phyloP scores from a whole-genome alignment of 2,888 invertebrate genomes.

The Ornithoptera priamus region DNA sequence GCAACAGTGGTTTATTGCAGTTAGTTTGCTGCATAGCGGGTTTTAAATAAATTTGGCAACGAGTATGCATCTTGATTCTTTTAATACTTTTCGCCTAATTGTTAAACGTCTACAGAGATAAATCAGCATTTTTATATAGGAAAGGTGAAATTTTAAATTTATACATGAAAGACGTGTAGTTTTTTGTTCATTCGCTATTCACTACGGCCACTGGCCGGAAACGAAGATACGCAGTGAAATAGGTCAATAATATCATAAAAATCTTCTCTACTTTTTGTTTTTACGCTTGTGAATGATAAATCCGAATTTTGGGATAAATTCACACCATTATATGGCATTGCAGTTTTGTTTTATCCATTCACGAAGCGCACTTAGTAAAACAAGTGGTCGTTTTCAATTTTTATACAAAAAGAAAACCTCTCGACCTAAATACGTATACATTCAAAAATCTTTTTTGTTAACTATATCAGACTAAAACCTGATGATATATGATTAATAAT shows the following conservation, averaged over 20 bases:
- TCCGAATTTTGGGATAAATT: conserved; percentile 23
- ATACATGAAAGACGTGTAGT: conserved; percentile 24
- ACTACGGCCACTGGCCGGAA: conserved; percentile 24
- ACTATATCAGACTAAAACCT: too few species aligned
- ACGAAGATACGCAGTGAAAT: conserved; percentile 29
- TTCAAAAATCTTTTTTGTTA: too few species aligned
- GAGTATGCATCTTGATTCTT: conserved; percentile 20
- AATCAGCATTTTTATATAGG: conserved; percentile 14
- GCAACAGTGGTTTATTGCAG: conserved; percentile 12
- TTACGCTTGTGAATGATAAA: conserved; percentile 26
- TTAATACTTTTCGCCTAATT: conserved; percentile 10
- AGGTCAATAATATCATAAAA: conserved; percentile 31
- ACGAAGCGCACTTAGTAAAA: background rate
- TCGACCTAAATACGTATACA: background rate
- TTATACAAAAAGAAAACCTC: background rate
- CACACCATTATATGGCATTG: conserved; percentile 4
- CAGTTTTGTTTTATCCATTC: background rate
- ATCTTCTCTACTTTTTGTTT: conserved; percentile 24
- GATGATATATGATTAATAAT: too few species aligned
- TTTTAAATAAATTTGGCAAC: conserved; percentile 27
- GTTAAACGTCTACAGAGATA: conserved; percentile 10
- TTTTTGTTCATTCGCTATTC: conserved; percentile 28
- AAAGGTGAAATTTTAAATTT: conserved; percentile 19
- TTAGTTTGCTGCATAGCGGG: conserved; percentile 18
- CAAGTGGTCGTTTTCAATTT: background rate